phyloP scores from a whole-genome alignment of 2,888 invertebrate species.

The Phrixothrix hirtus region DNA sequence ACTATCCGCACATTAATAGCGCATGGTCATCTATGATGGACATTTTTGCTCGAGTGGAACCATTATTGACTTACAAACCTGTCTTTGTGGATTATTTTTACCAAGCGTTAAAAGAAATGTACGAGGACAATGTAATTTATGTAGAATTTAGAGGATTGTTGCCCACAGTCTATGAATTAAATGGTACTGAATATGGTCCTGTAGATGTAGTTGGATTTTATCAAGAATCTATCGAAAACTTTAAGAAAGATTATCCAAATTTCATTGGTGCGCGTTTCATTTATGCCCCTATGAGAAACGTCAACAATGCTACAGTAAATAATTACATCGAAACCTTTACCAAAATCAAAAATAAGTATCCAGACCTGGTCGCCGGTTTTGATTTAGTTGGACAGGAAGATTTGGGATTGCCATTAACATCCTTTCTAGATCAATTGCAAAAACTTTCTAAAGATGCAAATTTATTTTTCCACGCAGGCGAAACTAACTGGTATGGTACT shows the following conservation, averaged over 20 bases:
- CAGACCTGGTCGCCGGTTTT: constrained; percentile 73
- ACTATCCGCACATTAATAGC: constrained; percentile 60
- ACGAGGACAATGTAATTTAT: constrained; percentile 71
- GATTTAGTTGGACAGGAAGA: constrained; percentile 84
- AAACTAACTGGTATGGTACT: constrained; percentile 75
- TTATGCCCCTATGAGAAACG: constrained; percentile 64
- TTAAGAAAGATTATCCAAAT: constrained; percentile 63
- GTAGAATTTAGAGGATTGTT: constrained; percentile 70
- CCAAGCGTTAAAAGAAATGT: constrained; percentile 64
- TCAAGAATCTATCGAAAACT: constrained; percentile 61
- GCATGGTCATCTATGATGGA: constrained; percentile 64
- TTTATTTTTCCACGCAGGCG: constrained; percentile 59
- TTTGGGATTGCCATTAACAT: constrained; percentile 64
- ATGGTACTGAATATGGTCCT: constrained; percentile 62
- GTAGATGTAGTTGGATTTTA: constrained; percentile 65
- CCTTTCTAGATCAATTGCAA: constrained; percentile 62
- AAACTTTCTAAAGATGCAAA: constrained; percentile 31
- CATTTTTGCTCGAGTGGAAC: constrained; percentile 61
- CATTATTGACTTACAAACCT: constrained; percentile 65
- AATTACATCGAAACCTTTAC: constrained; percentile 48
- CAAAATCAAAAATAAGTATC: constrained; percentile 57
- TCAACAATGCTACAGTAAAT: constrained; percentile 52
- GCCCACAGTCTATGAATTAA: constrained; percentile 67
- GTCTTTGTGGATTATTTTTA: constrained; percentile 70
- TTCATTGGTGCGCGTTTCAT: constrained; percentile 72